These are phyloP conservation scores for Pithys albifrons DNA, from an alignment of 2,113 vertebrate species.

Conservation along the genomic window DNA sequence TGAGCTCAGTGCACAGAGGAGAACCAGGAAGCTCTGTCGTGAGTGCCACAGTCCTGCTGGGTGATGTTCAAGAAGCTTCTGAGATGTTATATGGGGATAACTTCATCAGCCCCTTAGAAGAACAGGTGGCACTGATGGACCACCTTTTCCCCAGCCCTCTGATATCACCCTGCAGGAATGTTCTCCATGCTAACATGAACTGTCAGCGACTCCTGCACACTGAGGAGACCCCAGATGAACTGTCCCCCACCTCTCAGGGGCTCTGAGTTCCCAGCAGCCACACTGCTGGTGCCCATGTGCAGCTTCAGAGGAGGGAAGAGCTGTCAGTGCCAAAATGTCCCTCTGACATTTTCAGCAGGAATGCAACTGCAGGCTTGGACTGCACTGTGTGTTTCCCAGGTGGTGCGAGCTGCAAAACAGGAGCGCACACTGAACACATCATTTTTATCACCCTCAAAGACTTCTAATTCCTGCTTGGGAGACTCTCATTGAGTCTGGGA, in stretches of 20 bases:
- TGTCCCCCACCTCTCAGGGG: not conserved
- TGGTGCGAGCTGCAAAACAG: not conserved
- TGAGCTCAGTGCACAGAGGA: not conserved
- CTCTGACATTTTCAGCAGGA: not conserved
- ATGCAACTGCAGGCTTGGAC: not conserved
- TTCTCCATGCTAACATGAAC: not conserved
- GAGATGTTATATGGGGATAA: not conserved
- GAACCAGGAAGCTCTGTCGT: not conserved
- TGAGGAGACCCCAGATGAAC: not conserved
- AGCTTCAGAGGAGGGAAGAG: not conserved
- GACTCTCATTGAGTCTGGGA: not conserved
- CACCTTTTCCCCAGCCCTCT: not conserved
- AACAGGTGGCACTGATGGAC: accelerated
- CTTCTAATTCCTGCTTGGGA: not conserved
- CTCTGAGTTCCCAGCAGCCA: accelerated
- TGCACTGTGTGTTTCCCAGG: not conserved
- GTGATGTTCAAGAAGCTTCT: not conserved
- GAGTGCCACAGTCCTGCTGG: not conserved
- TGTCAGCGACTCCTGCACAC: not conserved
- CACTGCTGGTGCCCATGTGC: not conserved
- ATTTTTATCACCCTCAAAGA: not conserved
- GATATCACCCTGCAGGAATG: not conserved
- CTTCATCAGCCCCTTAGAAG: not conserved
- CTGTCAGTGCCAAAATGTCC: not conserved
- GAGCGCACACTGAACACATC: not conserved